Conservation (phyloP, 2,113 vertebrate genomes). For the Scolopax mira region DNA sequence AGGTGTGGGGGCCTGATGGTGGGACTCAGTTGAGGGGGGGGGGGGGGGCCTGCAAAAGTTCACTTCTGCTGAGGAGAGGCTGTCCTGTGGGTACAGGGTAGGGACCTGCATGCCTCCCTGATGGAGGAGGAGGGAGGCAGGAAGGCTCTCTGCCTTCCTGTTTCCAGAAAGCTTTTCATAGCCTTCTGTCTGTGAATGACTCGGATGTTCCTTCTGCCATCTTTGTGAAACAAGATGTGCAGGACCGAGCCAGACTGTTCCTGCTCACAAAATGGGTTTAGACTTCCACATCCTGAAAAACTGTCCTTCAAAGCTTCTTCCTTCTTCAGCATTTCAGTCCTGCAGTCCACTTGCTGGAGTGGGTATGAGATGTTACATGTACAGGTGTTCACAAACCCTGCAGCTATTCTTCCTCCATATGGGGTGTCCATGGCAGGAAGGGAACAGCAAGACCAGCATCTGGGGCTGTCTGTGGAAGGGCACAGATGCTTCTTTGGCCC, state of each 20-base stretch:
- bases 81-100: accelerated
- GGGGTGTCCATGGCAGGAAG: not conserved
- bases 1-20: not conserved
- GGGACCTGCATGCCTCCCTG: not conserved
- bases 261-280: slow-evolving; percentile 14
- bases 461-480: not conserved
- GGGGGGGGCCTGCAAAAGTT: not conserved
- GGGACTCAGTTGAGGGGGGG: not conserved
- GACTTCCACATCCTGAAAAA: slow-evolving; percentile 36
- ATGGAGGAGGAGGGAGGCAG: not conserved
- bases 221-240: slow-evolving; percentile 45
- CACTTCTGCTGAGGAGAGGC: not conserved
- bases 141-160: not conserved
- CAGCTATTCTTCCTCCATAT: not conserved
- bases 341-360: not conserved
- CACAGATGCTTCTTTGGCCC: not conserved
- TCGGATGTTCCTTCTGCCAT: slow-evolving; percentile 26
- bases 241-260: slow-evolving; percentile 27
- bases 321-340: not conserved
- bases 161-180: not conserved
- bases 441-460: not conserved
- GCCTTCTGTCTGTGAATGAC: not conserved
- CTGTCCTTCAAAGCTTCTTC: not conserved
- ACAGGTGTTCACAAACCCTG: not conserved
- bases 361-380: not conserved